These are phyloP conservation scores for Cotesia congregata DNA, from an alignment of 2,888 invertebrate genomes.

Conservation along the genomic window DNA sequence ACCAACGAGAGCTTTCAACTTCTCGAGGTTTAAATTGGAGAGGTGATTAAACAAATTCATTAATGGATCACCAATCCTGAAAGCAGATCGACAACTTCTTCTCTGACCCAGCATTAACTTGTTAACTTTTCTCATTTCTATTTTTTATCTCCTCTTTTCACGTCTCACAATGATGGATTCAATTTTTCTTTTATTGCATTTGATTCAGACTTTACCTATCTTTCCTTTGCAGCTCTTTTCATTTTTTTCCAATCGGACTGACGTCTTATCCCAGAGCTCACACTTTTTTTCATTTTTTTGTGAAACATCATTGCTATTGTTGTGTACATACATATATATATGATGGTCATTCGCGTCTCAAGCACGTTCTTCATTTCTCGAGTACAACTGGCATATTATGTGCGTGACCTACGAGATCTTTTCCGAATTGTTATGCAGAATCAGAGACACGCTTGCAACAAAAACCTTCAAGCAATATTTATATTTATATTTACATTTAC, in stretches of 20 bases:
- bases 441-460: constrained; percentile 11
- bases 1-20: constrained; percentile 11
- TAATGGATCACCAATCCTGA: constrained; percentile 36
- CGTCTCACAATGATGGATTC: constrained; percentile 34
- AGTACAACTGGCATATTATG: constrained; percentile 29
- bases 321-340: constrained; percentile 15
- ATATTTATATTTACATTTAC: neutral
- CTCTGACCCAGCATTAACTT: constrained; percentile 17
- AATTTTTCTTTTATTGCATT: constrained; percentile 30
- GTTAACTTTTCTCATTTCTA: constrained; percentile 16
- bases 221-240: constrained; percentile 29
- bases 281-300: constrained; percentile 22
- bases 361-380: constrained; percentile 37
- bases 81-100: constrained; percentile 18
- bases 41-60: constrained; percentile 44
- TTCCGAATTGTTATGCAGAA: constrained; percentile 20
- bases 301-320: neutral
- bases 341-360: constrained; percentile 32
- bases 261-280: constrained; percentile 25
- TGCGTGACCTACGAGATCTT: constrained; percentile 29
- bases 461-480: neutral
- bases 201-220: constrained; percentile 31
- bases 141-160: constrained; percentile 27
- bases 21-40: constrained; percentile 38
- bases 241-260: constrained; percentile 30